Percentiles rank a stretch among this genome's conserved stretches.
Evolutionary conservation across 2,113 vertebrate genomes (phyloP).

Genomic region (Salvator merianae): DNA sequence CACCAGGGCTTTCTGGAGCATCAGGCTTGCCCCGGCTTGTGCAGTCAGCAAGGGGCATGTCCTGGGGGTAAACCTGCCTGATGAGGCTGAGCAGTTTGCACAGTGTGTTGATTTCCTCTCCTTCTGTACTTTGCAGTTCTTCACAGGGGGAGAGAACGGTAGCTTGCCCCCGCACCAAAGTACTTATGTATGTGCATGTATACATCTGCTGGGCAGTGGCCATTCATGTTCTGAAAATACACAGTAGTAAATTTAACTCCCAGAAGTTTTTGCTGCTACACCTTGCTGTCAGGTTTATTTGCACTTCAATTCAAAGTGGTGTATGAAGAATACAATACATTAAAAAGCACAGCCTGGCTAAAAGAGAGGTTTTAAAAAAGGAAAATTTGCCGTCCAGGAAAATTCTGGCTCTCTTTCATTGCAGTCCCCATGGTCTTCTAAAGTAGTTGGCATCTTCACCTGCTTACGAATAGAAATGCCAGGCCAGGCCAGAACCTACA

Average conservation of each 20-base stretch:
- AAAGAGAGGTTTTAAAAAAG: background rate
- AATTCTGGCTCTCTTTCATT: too few relatives aligned
- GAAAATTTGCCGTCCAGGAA: background rate
- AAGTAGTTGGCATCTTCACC: too few relatives aligned
- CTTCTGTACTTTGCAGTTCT: background rate
- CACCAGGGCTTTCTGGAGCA: too few relatives aligned
- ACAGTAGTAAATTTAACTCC: background rate
- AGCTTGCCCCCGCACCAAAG: background rate
- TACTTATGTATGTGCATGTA: too few relatives aligned
- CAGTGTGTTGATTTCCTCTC: background rate
- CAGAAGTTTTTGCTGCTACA: background rate
- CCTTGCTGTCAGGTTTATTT: background rate
- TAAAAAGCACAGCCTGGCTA: background rate
- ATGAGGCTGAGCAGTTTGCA: too few relatives aligned
- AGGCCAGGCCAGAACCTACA: too few relatives aligned
- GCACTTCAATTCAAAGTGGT: too few relatives aligned
- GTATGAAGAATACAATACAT: rapidly evolving
- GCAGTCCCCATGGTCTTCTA: too few relatives aligned
- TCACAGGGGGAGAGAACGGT: background rate
- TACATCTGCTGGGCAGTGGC: background rate
- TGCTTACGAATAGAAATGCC: too few relatives aligned
- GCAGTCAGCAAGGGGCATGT: background rate
- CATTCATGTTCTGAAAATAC: background rate
- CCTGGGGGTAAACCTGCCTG: rapidly evolving
- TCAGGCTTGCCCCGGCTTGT: too few relatives aligned